Evolutionary conservation across 2,888 invertebrate genomes (phyloP), one percentile per base, ranked within the genome.

Genomic region (Parnassius apollo): DNA sequence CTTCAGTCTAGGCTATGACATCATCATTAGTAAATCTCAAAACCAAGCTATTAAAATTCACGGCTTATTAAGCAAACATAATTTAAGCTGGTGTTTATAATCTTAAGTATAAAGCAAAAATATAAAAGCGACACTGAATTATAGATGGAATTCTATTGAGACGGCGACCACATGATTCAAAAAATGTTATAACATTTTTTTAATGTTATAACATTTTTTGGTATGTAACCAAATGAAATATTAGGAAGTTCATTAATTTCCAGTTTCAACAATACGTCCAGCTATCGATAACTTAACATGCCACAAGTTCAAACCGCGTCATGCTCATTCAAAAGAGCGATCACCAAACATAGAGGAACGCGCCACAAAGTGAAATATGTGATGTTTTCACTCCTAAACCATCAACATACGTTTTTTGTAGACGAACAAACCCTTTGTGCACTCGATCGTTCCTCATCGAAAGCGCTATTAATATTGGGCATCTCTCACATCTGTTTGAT

Each of bases 401-500:
- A 68, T 71, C 68, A 70, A 76, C 78, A 77, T 77, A 74, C 73
- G 74, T 80, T 83, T 82, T 78, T 75, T 72, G 69, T 73, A 59
- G 53, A 59, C 65, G 64, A 65, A 66, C 66, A 66, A 66, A 63
- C 65, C 62, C 71, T 67, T 73, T 72, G 72, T 73, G 69, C 65
- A 68, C 67, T 68, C 59, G 68, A 71, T 72, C 69, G 72, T 46
- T 59, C 64, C 64, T 61, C 64, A 75, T 72, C 70, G 69, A 73
- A 71, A 73, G 73, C 71, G 74, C 74, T 74, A 79, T 79, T 80
- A 78, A 80, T 79, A 76, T 73, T 65, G 72, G 72, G 69, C 72
- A 70, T 69, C 74, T 69, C 74, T 72, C 74, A 75, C 80, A 81
- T 82, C 79, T 81, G 83, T 83, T 81, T 81, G 85, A 86, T 85